Evolutionary conservation across 2,113 vertebrate species (phyloP).

Genomic region (Trinectes maculatus): DNA sequence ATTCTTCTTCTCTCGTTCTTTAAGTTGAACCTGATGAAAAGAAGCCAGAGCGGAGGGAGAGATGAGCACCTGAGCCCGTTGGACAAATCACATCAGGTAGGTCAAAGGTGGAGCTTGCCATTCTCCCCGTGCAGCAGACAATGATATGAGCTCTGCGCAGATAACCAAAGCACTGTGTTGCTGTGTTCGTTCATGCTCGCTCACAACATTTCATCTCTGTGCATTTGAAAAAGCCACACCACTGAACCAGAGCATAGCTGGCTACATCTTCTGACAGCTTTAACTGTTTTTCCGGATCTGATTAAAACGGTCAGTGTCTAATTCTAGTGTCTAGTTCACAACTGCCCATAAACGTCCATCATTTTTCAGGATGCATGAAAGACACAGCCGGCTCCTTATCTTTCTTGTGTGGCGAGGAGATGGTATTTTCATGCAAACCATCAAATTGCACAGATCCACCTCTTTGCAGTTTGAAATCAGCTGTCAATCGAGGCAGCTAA

Average conservation of each 20-base stretch:
- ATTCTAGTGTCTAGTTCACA: no score
- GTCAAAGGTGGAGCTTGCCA: constrained; percentile 71
- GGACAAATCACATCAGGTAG: constrained; percentile 74
- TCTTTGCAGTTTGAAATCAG: constrained; percentile 21
- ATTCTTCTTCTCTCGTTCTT: constrained; percentile 50
- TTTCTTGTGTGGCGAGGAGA: constrained; percentile 16
- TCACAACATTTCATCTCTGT: constrained; percentile 4
- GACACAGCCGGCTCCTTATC: constrained; percentile 7
- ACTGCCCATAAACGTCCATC: constrained; percentile 19
- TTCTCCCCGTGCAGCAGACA: constrained; percentile 22
- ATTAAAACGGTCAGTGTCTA: constrained; percentile 31
- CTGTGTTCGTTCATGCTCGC: background rate
- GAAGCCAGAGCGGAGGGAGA: constrained; percentile 48
- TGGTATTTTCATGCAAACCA: constrained; percentile 11
- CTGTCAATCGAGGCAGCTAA: constrained; percentile 29
- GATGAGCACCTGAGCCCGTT: constrained; percentile 67
- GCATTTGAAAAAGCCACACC: constrained; percentile 18
- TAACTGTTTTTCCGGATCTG: constrained; percentile 16
- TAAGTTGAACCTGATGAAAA: constrained; percentile 62
- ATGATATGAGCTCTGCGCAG: constrained; percentile 40
- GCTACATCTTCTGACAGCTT: constrained; percentile 50
- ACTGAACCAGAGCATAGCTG: constrained; percentile 49
- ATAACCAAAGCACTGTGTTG: constrained; percentile 35
- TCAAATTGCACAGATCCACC: constrained; percentile 29
- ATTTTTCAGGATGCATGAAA: constrained; percentile 37